Conservation (phyloP, 2,888 invertebrate genomes). For the Eupithecia pulchellata region DNA sequence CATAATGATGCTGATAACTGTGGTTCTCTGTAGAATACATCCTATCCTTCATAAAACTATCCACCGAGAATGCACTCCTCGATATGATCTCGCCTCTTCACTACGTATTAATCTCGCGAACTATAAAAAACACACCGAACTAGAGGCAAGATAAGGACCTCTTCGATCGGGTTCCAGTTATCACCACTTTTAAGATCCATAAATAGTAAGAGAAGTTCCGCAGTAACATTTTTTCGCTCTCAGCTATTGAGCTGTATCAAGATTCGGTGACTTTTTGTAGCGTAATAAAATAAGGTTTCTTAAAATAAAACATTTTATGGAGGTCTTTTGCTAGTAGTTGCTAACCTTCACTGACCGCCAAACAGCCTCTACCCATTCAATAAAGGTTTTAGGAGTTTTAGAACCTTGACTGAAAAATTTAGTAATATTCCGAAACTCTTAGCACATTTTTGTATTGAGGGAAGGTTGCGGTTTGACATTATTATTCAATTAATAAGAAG, state of each 20-base stretch:
- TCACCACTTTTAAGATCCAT: conserved; percentile 67
- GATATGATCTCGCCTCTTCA: conserved; percentile 32
- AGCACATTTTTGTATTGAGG: too few relatives aligned
- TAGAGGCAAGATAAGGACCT: conserved; percentile 58
- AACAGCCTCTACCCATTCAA: neutral
- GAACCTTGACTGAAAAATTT: neutral
- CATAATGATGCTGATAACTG: neutral
- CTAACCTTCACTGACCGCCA: neutral
- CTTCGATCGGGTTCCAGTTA: conserved; percentile 59
- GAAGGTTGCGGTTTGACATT: too few relatives aligned
- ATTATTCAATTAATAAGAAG: too few relatives aligned
- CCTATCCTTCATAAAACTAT: neutral
- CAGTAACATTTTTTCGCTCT: conserved; percentile 15
- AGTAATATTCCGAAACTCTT: too few relatives aligned
- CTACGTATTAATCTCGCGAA: conserved; percentile 53
- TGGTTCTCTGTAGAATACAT: neutral
- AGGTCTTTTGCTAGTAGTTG: conserved; percentile 1
- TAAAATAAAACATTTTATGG: conserved; percentile 8
- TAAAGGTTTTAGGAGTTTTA: neutral
- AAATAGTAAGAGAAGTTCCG: conserved; percentile 56
- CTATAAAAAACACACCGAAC: conserved; percentile 58
- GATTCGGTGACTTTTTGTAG: conserved; percentile 3
- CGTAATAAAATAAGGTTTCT: conserved; percentile 8
- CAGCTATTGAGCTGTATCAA: conserved; percentile 19
- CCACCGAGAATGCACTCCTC: neutral